Evolutionary conservation across 2,113 vertebrate species (phyloP).

Genomic region (Cottus gobio): DNA sequence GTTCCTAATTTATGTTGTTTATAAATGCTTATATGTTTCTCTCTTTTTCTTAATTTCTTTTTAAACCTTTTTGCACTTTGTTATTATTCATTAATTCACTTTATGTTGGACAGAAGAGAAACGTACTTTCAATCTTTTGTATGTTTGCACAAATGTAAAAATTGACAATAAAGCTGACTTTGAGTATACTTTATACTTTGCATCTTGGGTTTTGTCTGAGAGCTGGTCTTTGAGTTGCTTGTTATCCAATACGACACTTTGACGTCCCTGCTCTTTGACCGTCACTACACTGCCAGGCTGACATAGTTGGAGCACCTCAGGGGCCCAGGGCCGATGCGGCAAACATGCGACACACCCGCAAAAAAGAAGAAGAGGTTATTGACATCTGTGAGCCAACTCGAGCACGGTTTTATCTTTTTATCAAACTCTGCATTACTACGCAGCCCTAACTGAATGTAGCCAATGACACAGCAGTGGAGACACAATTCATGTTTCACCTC

Average conservation of each 20-base stretch:
- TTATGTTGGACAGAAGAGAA: no score
- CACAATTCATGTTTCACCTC: no score
- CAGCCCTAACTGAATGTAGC: neutral
- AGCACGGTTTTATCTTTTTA: neutral
- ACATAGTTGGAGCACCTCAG: neutral
- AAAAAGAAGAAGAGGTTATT: neutral
- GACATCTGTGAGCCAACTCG: neutral
- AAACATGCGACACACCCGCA: neutral
- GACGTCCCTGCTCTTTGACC: conserved; percentile 17
- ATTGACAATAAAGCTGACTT: no score
- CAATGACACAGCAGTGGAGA: neutral
- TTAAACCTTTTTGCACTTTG: no score
- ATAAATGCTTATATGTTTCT: no score
- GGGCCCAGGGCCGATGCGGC: neutral
- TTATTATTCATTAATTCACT: no score
- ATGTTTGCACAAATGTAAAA: no score
- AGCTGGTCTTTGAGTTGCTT: neutral
- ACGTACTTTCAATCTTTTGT: no score
- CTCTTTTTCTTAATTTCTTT: no score
- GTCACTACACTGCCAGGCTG: conserved; percentile 29
- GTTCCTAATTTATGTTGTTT: no score
- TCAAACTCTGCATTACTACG: no score
- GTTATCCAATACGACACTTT: conserved; percentile 10
- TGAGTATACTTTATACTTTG: neutral
- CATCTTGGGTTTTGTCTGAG: neutral